These are phyloP conservation scores for Nanorana parkeri DNA, from an alignment of 2,113 vertebrate species.

Conservation along the genomic window DNA sequence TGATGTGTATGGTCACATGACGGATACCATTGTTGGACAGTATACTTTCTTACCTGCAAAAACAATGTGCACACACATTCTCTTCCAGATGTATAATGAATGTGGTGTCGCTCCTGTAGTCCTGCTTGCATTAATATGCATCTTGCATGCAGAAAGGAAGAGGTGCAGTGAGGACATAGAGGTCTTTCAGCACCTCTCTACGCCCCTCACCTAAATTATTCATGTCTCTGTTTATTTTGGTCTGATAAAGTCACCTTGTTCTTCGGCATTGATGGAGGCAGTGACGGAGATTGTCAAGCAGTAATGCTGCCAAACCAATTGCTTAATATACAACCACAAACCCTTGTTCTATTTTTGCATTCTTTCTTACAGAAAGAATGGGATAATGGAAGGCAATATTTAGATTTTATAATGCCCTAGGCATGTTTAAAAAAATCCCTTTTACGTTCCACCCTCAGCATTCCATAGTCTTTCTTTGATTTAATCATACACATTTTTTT, in stretches of 20 bases:
- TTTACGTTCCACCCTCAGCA: no score
- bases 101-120: no score
- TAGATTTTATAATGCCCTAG: no score
- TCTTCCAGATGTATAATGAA: no score
- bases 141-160: not conserved
- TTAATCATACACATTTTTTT: no score
- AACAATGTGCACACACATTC: no score
- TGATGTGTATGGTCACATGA: no score
- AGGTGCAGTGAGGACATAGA: not conserved
- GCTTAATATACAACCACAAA: not conserved
- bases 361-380: not conserved
- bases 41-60: no score
- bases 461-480: no score
- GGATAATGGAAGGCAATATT: not conserved
- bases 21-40: no score
- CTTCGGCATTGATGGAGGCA: not conserved
- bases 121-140: no score
- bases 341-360: not conserved
- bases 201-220: constrained; percentile 51
- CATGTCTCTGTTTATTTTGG: constrained; percentile 47
- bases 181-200: not conserved
- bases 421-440: no score
- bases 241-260: constrained; percentile 63
- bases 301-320: not conserved
- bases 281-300: constrained; percentile 5